Base-by-base conservation (phyloP, 2,888 invertebrate species). In the Ennomos fuscantarius region DNA sequence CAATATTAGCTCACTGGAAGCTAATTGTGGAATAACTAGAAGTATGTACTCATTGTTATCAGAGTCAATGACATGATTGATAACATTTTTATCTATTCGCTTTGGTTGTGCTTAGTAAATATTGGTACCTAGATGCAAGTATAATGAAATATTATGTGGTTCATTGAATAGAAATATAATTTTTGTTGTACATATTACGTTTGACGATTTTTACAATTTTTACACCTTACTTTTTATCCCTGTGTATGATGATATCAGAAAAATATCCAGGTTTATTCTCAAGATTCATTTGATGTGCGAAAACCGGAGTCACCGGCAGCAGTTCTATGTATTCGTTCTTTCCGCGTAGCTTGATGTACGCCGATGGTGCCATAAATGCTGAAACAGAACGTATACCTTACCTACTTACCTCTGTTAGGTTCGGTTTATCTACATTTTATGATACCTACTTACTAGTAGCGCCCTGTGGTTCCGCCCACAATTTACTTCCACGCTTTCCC, bases 331-430 rank as follows among this genome's bases (percentile, higher is more conserved):
- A 76, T 33, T 77, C 70, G 64, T 89, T 91, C 53, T 84, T 82
- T 31, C 85, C 77, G 35, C 86, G 79, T 49, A 94, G 74, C 45
- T 88, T 85, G 76, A 94, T 87, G 68, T 93, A 94, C 0, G 93
- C 87, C 5, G 93, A 83, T 37, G 93, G 91, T 34, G 93, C 90
- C 92, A 94, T 93, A 72, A 94, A 94, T 1, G 92, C 94, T 95
- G 80, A 50, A 84, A 84, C 55, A 48, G 66, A 24, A 42, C 9
- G 8, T 10, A 12, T 32, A 0, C 8, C 34, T 13, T 8, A n/a
- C n/a, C n/a, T n/a, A n/a, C n/a, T n/a, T n/a, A n/a, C n/a, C n/a
- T n/a, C 8, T 13, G 13, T 15, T 11, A 11, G 36, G 24, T 24
- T 24, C 24, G 24, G 0, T 24, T 24, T 24, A 11, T 6, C 5